Evolutionary conservation across 2,113 vertebrate genomes (phyloP).

Genomic region (Edolisoma coerulescens): DNA sequence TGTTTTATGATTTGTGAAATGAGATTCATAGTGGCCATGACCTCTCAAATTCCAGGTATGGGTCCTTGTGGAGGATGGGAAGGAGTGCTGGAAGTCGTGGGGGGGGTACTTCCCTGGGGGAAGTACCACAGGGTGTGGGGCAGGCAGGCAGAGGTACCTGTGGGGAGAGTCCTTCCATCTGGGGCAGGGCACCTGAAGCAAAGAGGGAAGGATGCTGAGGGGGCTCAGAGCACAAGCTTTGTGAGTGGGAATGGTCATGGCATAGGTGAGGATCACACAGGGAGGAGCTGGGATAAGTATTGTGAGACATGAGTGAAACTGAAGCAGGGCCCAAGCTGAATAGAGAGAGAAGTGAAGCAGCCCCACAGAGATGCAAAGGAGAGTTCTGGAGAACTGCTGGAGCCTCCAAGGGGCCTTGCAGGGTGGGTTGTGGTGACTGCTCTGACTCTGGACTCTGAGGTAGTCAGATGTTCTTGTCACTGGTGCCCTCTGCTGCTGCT

Average conservation of each 20-base stretch:
- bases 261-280: not conserved
- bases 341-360: not conserved
- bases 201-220: accelerated
- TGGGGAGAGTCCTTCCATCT: not conserved
- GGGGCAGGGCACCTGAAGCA: not conserved
- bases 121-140: not conserved
- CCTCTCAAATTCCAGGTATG: not conserved
- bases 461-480: not conserved
- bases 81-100: not conserved
- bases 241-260: not conserved
- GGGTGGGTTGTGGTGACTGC: not conserved
- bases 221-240: not conserved
- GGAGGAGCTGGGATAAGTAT: not conserved
- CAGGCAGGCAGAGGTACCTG: not conserved
- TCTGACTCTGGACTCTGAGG: not conserved
- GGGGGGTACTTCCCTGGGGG: not conserved
- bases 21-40: not conserved
- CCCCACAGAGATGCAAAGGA: not conserved
- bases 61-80: not conserved
- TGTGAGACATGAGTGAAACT: not conserved
- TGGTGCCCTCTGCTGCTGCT: not conserved
- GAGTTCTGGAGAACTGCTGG: not conserved
- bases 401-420: not conserved
- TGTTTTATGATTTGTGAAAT: not conserved
- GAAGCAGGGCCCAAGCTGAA: not conserved